Conservation (phyloP, 2,797 vertebrate species). For the Tympanoctomys barrerae region DNA sequence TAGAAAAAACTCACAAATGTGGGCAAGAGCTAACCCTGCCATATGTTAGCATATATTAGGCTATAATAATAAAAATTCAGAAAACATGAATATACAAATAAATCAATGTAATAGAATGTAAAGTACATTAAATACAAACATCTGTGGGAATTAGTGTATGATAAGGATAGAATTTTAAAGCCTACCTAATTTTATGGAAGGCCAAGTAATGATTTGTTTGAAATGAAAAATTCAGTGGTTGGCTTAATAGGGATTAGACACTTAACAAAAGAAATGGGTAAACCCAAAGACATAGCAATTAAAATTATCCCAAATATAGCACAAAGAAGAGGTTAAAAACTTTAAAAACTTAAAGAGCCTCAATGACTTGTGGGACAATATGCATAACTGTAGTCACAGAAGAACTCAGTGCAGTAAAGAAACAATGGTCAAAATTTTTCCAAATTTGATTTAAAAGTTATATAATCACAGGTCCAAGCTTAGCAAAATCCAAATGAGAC, state of each 20-base stretch:
- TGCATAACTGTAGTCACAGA: not conserved
- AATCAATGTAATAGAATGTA: not conserved
- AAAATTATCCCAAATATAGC: not conserved
- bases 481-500: conserved; percentile 26
- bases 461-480: conserved; percentile 16
- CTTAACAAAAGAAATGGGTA: not conserved
- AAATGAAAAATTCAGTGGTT: not conserved
- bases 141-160: not conserved
- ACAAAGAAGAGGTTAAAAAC: not conserved
- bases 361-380: not conserved
- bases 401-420: not conserved
- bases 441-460: conserved; percentile 39
- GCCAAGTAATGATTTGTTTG: not conserved
- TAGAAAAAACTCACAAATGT: not conserved
- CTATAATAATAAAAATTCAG: not conserved
- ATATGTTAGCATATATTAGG: not conserved
- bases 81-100: not conserved
- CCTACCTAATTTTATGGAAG: not conserved
- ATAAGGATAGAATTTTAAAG: not conserved
- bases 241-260: not conserved
- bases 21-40: not conserved
- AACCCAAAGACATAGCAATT: not conserved
- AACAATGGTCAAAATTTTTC: not conserved
- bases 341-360: not conserved
- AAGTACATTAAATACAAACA: not conserved